phyloP scores from a whole-genome alignment of 2,797 vertebrate genomes.

The Myotis pilosus region DNA sequence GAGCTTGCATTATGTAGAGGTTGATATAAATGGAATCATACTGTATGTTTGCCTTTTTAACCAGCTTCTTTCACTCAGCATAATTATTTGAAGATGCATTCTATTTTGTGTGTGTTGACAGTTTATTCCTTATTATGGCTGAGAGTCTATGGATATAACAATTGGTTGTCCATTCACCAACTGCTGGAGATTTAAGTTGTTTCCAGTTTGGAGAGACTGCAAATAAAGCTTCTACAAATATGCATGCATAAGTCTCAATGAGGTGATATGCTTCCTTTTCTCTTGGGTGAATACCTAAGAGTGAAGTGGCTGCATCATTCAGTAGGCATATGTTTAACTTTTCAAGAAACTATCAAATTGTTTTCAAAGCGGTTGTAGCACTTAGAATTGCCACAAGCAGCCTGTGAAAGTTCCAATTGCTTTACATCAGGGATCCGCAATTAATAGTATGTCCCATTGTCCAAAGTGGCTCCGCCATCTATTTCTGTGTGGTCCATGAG shows the following conservation, averaged over 20 bases:
- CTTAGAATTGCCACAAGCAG: not conserved
- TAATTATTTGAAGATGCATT: constrained; percentile 35
- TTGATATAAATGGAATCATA: not conserved
- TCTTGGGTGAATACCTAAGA: not conserved
- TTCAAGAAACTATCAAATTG: not conserved
- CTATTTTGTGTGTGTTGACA: not conserved
- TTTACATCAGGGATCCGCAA: not conserved
- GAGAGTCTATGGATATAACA: not conserved
- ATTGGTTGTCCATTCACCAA: not conserved
- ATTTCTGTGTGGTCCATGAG: not conserved
- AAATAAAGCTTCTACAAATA: not conserved
- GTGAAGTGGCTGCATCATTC: not conserved
- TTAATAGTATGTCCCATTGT: not conserved
- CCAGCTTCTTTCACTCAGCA: not conserved
- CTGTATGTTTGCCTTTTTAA: not conserved
- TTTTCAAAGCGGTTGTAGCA: not conserved
- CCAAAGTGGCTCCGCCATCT: not conserved
- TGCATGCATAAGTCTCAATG: not conserved
- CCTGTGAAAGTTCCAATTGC: not conserved
- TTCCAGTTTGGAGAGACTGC: not conserved
- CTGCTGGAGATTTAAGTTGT: not conserved
- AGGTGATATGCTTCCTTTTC: not conserved
- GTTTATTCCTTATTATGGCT: not conserved
- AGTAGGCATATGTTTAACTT: not conserved
- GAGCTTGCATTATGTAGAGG: not conserved